Evolutionary conservation across 2,888 invertebrate genomes (phyloP).

Genomic region (Aleiodes alternator): DNA sequence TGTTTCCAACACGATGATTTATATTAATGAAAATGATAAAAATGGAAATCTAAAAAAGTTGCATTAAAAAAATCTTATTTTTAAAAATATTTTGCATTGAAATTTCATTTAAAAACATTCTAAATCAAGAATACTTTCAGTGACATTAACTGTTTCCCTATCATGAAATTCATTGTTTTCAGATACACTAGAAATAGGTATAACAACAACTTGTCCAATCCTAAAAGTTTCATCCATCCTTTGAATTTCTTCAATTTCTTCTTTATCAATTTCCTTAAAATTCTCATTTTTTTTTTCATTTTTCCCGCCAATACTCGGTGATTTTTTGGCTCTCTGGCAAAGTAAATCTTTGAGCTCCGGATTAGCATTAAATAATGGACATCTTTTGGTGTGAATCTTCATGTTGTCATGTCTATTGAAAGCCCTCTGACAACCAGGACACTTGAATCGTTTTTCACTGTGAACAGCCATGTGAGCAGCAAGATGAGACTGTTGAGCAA

Average conservation of each 20-base stretch:
- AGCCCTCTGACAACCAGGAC: slow-evolving; percentile 65
- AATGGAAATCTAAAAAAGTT: too few relatives aligned
- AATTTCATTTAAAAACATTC: slow-evolving; percentile 53
- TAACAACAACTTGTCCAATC: slow-evolving; percentile 31
- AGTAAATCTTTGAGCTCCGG: slow-evolving; percentile 60
- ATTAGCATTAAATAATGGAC: slow-evolving; percentile 62
- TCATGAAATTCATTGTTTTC: slow-evolving; percentile 12
- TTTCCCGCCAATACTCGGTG: slow-evolving; percentile 19
- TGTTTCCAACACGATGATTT: too few relatives aligned
- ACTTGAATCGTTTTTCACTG: slow-evolving; percentile 64
- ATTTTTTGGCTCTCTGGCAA: not conserved
- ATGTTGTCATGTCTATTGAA: slow-evolving; percentile 71
- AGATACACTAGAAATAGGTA: not conserved
- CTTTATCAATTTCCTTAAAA: not conserved
- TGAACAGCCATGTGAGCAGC: slow-evolving; percentile 70
- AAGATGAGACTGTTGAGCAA: slow-evolving; percentile 68
- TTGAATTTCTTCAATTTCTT: not conserved
- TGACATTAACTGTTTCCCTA: slow-evolving; percentile 41
- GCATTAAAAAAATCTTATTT: not conserved
- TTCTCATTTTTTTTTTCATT: not conserved
- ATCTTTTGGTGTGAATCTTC: slow-evolving; percentile 68
- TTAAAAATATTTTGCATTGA: not conserved
- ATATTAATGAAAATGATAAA: too few relatives aligned
- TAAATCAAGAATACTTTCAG: slow-evolving; percentile 57
- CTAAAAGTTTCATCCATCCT: not conserved